Percentiles rank a stretch among this genome's conserved stretches.
Evolutionary conservation across 1,140 invertebrate species (phyloP).

Genomic region (Phenacoccus solenopsis): DNA sequence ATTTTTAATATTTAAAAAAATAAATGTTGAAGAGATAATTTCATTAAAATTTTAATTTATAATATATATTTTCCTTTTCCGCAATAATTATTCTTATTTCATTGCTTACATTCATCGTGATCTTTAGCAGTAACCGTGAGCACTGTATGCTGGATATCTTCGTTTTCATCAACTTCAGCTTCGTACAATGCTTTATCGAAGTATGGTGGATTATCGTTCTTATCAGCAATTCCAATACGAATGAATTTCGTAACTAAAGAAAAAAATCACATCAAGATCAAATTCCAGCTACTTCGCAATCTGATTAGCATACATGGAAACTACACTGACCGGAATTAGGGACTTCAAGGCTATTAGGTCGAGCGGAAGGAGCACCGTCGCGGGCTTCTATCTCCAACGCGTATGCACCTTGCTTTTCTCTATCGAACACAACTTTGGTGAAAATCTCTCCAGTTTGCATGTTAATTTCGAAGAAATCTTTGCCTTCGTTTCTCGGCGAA

Average conservation of each 20-base stretch:
- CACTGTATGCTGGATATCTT: slow-evolving; percentile 91
- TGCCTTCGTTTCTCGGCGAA: slow-evolving; percentile 76
- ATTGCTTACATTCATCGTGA: slow-evolving; percentile 89
- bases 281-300: neutral
- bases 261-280: slow-evolving; percentile 10
- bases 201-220: slow-evolving; percentile 95
- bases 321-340: slow-evolving; percentile 77
- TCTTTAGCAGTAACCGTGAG: slow-evolving; percentile 95
- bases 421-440: slow-evolving; percentile 85
- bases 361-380: slow-evolving; percentile 80
- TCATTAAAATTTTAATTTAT: no score
- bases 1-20: no score
- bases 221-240: slow-evolving; percentile 81
- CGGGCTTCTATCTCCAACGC: slow-evolving; percentile 84
- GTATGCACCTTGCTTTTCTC: slow-evolving; percentile 88
- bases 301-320: no score
- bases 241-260: slow-evolving; percentile 81
- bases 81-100: neutral
- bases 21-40: no score
- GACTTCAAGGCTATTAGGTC: slow-evolving; percentile 76
- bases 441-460: slow-evolving; percentile 85
- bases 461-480: slow-evolving; percentile 90
- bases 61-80: no score
- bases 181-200: slow-evolving; percentile 93
- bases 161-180: slow-evolving; percentile 94